Evolutionary conservation across 2,113 vertebrate species (phyloP).

Genomic region (Himantopus leucocephalus): DNA sequence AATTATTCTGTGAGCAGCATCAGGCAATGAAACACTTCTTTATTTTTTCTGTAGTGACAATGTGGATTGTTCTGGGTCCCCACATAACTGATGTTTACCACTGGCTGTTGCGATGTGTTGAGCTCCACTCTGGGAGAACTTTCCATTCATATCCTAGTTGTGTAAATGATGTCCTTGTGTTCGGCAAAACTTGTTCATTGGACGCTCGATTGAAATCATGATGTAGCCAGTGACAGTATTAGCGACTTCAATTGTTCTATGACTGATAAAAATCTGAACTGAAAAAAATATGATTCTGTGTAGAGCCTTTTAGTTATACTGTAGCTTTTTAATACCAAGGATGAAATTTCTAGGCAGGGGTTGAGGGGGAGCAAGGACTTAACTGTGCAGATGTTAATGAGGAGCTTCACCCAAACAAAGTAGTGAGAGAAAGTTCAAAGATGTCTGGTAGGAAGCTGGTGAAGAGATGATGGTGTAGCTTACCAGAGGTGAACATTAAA

Average conservation of each 20-base stretch:
- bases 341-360: neutral
- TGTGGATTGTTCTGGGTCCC: neutral
- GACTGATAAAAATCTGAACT: neutral
- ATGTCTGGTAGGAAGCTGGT: neutral
- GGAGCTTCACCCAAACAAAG: neutral
- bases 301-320: neutral
- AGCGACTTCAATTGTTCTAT: neutral
- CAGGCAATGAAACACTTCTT: neutral
- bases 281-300: neutral
- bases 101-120: neutral
- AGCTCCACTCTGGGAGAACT: neutral
- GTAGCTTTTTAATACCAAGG: neutral
- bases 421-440: neutral
- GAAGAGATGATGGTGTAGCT: neutral
- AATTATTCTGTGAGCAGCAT: neutral
- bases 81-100: neutral
- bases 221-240: neutral
- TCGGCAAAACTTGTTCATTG: rapidly evolving
- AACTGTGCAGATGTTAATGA: neutral
- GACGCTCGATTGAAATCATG: neutral
- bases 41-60: neutral
- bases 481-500: neutral
- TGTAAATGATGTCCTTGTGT: neutral
- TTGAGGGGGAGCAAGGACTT: neutral
- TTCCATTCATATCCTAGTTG: neutral